Percentiles rank a stretch among this genome's conserved stretches.
Conservation (phyloP, 2,113 vertebrate species). For the Irena cyanogastra region DNA sequence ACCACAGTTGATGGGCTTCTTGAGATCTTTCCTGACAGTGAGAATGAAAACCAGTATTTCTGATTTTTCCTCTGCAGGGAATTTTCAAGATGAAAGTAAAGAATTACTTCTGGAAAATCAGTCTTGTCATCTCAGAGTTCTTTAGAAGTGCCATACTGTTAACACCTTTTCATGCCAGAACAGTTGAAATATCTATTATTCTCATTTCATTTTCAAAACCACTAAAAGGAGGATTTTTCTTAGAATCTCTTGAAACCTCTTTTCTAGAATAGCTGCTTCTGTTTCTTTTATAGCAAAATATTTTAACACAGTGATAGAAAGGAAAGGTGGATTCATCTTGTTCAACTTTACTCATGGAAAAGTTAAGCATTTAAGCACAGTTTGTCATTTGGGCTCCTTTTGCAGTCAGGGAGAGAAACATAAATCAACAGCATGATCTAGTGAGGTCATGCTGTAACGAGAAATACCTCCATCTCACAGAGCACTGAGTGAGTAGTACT, state of each 20-base stretch:
- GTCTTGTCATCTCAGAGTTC: slow-evolving; percentile 12
- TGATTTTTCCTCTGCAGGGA: background rate
- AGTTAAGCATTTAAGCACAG: background rate
- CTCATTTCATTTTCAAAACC: slow-evolving; percentile 20
- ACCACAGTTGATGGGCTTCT: background rate
- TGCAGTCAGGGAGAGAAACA: background rate
- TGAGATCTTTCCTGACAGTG: background rate
- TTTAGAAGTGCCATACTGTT: slow-evolving; percentile 4
- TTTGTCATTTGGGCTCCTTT: background rate
- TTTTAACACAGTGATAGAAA: background rate
- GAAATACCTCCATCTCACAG: background rate
- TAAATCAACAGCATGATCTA: background rate
- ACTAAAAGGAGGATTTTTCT: slow-evolving; percentile 1
- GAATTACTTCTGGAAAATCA: slow-evolving; percentile 19
- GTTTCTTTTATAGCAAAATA: background rate
- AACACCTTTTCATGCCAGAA: slow-evolving; percentile 27
- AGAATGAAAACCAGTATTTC: slow-evolving; percentile 13
- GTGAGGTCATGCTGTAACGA: background rate
- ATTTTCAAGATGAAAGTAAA: slow-evolving; percentile 43
- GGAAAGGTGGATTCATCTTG: background rate
- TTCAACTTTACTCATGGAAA: background rate
- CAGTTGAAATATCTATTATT: slow-evolving; percentile 36
- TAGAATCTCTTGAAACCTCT: background rate
- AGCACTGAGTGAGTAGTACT: background rate
- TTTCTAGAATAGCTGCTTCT: background rate